Base-by-base conservation (phyloP, 1,140 invertebrate species). In the Drosophila kanapiae region DNA sequence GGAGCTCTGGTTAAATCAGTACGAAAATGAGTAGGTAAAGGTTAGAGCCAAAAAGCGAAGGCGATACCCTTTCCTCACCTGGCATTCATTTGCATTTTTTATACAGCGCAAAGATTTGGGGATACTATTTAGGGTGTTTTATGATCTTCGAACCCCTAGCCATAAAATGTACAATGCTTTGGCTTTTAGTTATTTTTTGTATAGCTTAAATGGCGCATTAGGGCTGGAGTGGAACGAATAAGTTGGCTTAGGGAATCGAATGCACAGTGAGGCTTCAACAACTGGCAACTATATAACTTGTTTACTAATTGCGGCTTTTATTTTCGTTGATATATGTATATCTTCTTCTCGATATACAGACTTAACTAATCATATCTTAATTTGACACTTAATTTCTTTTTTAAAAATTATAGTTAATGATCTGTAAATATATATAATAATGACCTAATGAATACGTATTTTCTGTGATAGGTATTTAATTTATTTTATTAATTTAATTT, bases 11-110 rank as follows among this genome's bases (percentile, higher is more conserved):
- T 16, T 13, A 47, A 71, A 69, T 38, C 63, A 38, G 63, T 47
- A 6, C 31, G 16, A 65, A 51, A 35, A 45, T 16, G 27, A 31
- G 38, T 31, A 23, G 6, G 11, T 11, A 53, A 51, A 40, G 16
- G n/a, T 14, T 11, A 33, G 3, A 38, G 23, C n/a, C 48, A 37
- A 37, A 43, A 31, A 23, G 31, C 62, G 18, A 58, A 58, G 45
- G n/a, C 43, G 37, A 47, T 29, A 33, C 38, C 45, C 60, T 72
- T 72, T 71, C 69, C 67, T 31, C 67, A 72, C 35, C 16, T 72
- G 67, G 37, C 69, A 71, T 51, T 29, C 31, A 72, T 72, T 72
- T 72, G 67, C 69, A 72, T 72, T 59, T 60, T 58, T 42, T 48
- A 71, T 60, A 31, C 13, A 35, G 16, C 37, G 29, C 35, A 6